Percentiles rank a stretch among this genome's conserved stretches.
Evolutionary conservation across 2,113 vertebrate genomes (phyloP).

Genomic region (Protomyctophum bolini): DNA sequence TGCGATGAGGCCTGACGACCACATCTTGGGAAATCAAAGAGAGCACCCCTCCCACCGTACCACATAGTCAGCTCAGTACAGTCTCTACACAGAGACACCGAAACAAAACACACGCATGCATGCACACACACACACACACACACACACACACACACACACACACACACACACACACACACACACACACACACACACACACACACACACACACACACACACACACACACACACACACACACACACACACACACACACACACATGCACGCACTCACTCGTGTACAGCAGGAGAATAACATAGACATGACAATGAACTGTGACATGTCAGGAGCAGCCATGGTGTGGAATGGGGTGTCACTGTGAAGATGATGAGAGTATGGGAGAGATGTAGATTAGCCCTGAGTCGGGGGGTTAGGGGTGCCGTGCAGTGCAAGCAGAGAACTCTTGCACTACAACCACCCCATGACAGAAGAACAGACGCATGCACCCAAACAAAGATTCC

Average conservation of each 20-base stretch:
- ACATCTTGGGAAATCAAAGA: constrained; percentile 77
- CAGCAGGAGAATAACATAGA: background rate
- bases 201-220: no score
- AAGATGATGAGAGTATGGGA: background rate
- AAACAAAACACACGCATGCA: constrained; percentile 24
- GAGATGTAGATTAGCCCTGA: constrained; percentile 27
- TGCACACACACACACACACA: background rate
- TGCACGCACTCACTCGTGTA: no score
- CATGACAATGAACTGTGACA: background rate
- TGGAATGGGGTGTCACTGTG: no score
- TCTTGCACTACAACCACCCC: background rate
- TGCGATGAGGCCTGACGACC: constrained; percentile 67
- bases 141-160: background rate
- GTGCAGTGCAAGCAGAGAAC: constrained; percentile 16
- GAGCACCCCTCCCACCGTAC: constrained; percentile 41
- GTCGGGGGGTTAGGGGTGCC: constrained; percentile 16
- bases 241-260: no score
- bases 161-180: background rate
- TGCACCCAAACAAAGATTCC: constrained; percentile 3
- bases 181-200: no score
- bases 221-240: no score
- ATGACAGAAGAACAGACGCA: background rate
- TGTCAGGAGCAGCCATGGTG: no score
- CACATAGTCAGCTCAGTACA: constrained; percentile 8
- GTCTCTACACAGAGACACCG: constrained; percentile 19